Conservation (phyloP, 2,797 vertebrate species). For the Remorina albescens region DNA sequence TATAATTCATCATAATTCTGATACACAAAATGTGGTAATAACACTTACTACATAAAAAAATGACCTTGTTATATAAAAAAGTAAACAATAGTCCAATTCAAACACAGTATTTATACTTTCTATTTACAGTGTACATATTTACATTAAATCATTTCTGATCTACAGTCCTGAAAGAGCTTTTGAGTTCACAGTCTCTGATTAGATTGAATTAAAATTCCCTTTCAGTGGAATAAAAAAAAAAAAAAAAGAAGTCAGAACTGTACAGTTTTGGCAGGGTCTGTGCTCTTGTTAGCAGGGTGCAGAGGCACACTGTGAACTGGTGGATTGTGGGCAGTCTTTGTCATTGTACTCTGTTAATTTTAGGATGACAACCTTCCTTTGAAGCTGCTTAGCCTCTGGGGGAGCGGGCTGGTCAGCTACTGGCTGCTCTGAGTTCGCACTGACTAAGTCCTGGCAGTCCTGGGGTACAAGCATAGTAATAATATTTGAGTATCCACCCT, state of each 20-base stretch:
- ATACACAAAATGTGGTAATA: constrained; percentile 42
- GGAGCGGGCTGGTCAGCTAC: constrained; percentile 37
- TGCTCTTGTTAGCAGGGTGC: constrained; percentile 70
- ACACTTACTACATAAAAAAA: constrained; percentile 56
- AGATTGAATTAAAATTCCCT: neutral
- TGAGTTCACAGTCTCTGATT: constrained; percentile 27
- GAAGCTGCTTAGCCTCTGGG: constrained; percentile 63
- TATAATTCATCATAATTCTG: constrained; percentile 16
- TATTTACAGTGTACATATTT: constrained; percentile 82
- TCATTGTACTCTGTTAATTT: constrained; percentile 81
- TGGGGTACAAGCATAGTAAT: constrained; percentile 85
- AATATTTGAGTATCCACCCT: constrained; percentile 82
- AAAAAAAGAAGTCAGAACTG: constrained; percentile 2
- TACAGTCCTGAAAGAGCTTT: constrained; percentile 39
- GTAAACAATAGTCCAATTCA: constrained; percentile 49
- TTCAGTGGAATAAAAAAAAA: constrained; percentile 17
- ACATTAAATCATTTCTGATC: constrained; percentile 66
- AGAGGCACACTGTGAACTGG: constrained; percentile 56
- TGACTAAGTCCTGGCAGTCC: constrained; percentile 50
- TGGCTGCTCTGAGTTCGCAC: constrained; percentile 57
- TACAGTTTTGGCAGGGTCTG: constrained; percentile 28
- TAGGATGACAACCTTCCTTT: constrained; percentile 85
- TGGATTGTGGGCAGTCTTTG: constrained; percentile 57
- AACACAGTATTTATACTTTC: constrained; percentile 63
- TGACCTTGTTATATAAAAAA: constrained; percentile 57